phyloP scores from a whole-genome alignment of 2,888 invertebrate species.

The Aricia artaxerxes region DNA sequence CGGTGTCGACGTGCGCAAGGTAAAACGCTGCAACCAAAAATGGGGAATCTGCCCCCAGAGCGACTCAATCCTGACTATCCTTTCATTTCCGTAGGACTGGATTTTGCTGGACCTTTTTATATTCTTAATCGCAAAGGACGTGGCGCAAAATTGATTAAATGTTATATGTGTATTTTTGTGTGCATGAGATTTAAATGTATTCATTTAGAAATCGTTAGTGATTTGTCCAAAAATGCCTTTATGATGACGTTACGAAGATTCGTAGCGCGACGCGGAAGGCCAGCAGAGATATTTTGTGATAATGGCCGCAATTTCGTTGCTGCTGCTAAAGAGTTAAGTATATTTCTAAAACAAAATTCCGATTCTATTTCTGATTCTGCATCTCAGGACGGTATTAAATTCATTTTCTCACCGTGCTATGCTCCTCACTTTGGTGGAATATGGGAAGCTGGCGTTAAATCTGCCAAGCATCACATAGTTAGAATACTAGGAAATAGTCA shows the following conservation, averaged over 20 bases:
- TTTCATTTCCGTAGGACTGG: no score
- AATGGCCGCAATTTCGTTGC: no score
- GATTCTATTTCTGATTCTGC: no score
- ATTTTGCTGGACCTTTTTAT: no score
- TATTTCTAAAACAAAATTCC: no score
- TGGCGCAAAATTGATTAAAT: constrained; percentile 18
- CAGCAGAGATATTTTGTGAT: not conserved
- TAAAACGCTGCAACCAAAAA: constrained; percentile 29
- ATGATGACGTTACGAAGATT: constrained; percentile 25
- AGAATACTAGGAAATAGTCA: no score
- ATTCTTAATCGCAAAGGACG: not conserved
- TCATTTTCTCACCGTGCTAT: no score
- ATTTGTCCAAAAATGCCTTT: constrained; percentile 22
- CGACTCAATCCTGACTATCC: constrained; percentile 19
- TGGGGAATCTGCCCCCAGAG: constrained; percentile 30
- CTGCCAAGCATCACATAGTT: no score
- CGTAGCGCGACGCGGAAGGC: constrained; percentile 24
- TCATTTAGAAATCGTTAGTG: not conserved
- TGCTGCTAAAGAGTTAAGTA: no score
- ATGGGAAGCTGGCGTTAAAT: no score
- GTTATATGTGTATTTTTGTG: constrained; percentile 31
- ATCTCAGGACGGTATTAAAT: no score
- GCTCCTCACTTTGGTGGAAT: no score
- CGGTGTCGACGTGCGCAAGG: constrained; percentile 37
- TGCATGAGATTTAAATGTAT: constrained; percentile 13